Base-by-base conservation (phyloP, 2,113 vertebrate species). In the Synchiropus splendidus region DNA sequence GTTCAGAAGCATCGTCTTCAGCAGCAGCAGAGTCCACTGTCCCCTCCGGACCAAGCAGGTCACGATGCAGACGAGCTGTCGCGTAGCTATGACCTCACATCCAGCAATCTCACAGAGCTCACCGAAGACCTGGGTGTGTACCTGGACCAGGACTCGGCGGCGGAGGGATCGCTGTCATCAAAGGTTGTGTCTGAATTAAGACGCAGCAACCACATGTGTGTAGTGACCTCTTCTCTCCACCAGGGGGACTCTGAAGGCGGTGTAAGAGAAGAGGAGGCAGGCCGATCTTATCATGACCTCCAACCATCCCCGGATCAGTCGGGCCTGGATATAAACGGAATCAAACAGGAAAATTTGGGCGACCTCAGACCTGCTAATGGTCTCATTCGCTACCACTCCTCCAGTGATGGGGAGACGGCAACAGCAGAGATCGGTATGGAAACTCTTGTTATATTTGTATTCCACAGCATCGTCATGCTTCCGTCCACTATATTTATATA, bases 221-320 rank as follows among this genome's bases (percentile, higher is more conserved):
- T 34, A 9, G 3, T 6, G 13, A 18, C 1, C 2, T 16, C 30
- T 4, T 52, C 5, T 9, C 32, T 33, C 15, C 9, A 32, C 48
- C 61, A 93, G 85, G 84, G 86, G 13, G 89, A 92, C 78, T 89
- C 91, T 27, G 52, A 54, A 42, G 68, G 41, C 44, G 63, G 34
- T 16, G 50, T n/a, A n/a, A n/a, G 36, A 85, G 86, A 9, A 84
- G 87, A 72, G 85, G 85, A 82, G 31, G 87, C 86, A 4, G 87
- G 84, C 51, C 88, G 87, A 63, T 92, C 92, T 83, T 95, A 93
- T 82, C 83, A 94, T 82, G 90, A 95, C 80, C 89, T 92, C 74
- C 92, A 92, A 74, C 91, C 90, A 45, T 96, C 92, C 61, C 92
- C 92, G 1, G 92, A 96, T 78, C 92, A 96, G 78, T 96, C 92